phyloP scores from a whole-genome alignment of 2,797 vertebrate genomes.

The Mergus octosetaceus region DNA sequence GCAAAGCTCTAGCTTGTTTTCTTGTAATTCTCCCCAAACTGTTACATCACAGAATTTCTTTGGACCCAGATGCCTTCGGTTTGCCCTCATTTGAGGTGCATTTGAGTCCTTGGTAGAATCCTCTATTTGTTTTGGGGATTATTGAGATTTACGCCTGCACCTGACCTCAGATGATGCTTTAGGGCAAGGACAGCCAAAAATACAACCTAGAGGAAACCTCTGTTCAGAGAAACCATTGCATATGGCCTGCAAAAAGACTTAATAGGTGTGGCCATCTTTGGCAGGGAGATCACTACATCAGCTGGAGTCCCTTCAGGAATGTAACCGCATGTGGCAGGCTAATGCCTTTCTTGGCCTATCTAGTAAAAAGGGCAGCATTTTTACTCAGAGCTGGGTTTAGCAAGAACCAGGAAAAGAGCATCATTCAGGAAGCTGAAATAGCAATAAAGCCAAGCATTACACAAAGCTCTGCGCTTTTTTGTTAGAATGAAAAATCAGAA shows the following conservation, averaged over 20 bases:
- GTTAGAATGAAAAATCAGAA: background rate
- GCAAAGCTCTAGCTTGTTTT: background rate
- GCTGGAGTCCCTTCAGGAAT: background rate
- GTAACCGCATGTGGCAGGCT: accelerated
- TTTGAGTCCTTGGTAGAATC: background rate
- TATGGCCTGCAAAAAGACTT: background rate
- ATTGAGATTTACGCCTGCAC: background rate
- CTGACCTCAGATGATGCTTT: background rate
- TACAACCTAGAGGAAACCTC: background rate
- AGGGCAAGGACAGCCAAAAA: background rate
- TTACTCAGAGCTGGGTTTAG: background rate
- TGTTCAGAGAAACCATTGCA: background rate
- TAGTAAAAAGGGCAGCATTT: too few relatives aligned
- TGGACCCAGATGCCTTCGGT: background rate
- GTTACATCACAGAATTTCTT: background rate
- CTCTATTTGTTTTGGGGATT: background rate
- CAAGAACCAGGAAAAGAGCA: background rate
- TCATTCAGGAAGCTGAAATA: background rate
- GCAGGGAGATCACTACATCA: background rate
- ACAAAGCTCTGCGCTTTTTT: background rate
- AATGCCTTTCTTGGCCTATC: background rate
- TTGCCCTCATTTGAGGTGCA: background rate
- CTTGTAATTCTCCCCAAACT: background rate
- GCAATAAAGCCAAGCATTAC: background rate
- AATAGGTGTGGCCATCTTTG: accelerated